Evolutionary conservation across 2,888 invertebrate genomes (phyloP), one percentile per base, ranked within the genome.

Genomic region (Apeira syringaria): DNA sequence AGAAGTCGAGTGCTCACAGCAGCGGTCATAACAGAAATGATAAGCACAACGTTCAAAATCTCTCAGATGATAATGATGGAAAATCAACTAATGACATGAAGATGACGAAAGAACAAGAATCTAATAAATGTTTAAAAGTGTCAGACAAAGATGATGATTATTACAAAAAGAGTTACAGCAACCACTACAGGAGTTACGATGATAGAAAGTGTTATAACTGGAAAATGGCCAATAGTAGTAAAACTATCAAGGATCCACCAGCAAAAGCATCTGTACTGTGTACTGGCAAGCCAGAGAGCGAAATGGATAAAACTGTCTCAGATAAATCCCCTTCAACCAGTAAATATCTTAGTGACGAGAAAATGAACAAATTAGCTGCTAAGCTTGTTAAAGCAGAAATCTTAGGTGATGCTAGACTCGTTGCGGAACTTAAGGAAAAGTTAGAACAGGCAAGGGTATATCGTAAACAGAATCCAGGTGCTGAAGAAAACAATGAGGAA

Each of bases 371-470:
- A 60, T 76, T 99, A 26, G 97, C 94, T 25, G 97, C 98, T 1
- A 97, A 95, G 84, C 92, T 98, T 50, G 89, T 99, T 0, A 98
- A 98, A 88, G 98, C 99, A 7, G 98, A 99, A 92, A 93, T 99
- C 60, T 92, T 97, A 91, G 98, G 98, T 9, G 94, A 98, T 72
- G 82, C 75, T 68, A 91, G 92, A 50, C 73, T 95, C 37, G 94
- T 94, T 0, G 71, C 79, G 22, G 92, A 95, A 68, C 82, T 98
- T 29, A 96, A 96, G 78, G 68, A 78, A 2, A 94, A 97, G 74
- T 78, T 98, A 27, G 94, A 95, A 53, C 82, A 82, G 12, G 96
- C 96, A 0, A 91, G 94, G 58, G 85, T 91, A 41, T 82, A 80
- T 50, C 75, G 83, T 35, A 90, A 85, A 57, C 74, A 81, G 15